Conservation (phyloP, 1,140 invertebrate species). For the Steinernema khuongi region DNA sequence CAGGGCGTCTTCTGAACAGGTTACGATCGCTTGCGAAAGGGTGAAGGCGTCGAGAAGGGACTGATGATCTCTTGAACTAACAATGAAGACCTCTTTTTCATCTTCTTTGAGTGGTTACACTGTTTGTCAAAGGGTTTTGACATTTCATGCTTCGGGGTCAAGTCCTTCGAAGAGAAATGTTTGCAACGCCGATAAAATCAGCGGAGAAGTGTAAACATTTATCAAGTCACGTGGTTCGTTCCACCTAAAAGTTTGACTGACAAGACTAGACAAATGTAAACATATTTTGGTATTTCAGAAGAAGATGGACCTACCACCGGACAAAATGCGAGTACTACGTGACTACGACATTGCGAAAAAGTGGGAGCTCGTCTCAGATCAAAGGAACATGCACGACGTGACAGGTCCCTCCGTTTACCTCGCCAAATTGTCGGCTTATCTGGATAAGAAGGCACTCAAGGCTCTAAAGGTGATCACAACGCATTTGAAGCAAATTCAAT, state of each 20-base stretch:
- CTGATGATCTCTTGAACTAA: conserved; percentile 8
- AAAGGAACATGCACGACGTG: conserved; percentile 59
- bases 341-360: conserved; percentile 96
- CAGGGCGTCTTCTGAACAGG: neutral
- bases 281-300: conserved; percentile 67
- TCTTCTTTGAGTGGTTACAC: neutral
- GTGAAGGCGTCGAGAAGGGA: too few species aligned
- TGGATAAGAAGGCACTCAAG: conserved; percentile 53
- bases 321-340: conserved; percentile 92
- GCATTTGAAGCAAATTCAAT: conserved; percentile 30
- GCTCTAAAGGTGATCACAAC: conserved; percentile 27
- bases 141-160: conserved; percentile 17
- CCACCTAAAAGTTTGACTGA: conserved; percentile 28
- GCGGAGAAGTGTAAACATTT: neutral
- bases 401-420: conserved; percentile 53
- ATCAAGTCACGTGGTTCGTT: conserved; percentile 14
- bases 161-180: conserved; percentile 20
- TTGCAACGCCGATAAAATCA: neutral
- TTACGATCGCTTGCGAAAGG: conserved; percentile 6
- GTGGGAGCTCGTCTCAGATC: conserved; percentile 99
- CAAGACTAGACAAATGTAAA: conserved; percentile 15
- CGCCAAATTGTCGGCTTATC: conserved; percentile 47
- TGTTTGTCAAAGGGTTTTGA: conserved; percentile 17
- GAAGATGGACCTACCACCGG: conserved; percentile 95
- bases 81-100: neutral